Evolutionary conservation across 2,888 invertebrate species (phyloP).

Genomic region (Ophion costatus): DNA sequence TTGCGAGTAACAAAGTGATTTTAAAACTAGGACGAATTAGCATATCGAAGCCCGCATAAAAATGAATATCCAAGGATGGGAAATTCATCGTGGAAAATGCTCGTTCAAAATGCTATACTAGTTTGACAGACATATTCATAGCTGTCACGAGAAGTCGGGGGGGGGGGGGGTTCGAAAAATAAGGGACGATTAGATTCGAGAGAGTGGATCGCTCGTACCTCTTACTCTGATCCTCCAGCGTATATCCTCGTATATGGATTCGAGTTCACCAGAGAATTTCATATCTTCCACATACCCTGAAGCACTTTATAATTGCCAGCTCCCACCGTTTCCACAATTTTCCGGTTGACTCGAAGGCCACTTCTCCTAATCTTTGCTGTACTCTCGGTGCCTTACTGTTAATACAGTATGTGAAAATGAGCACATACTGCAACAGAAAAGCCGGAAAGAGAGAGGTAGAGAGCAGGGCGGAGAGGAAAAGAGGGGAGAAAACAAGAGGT

Average conservation of each 20-base stretch:
- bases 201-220: too few relatives aligned
- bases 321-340: constrained; percentile 39
- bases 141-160: too few relatives aligned
- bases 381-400: constrained; percentile 17
- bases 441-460: background rate
- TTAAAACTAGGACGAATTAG: too few relatives aligned
- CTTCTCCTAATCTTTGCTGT: constrained; percentile 39
- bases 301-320: constrained; percentile 59
- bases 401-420: background rate
- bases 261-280: constrained; percentile 37
- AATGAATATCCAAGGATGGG: too few relatives aligned
- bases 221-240: background rate
- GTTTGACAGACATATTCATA: too few relatives aligned
- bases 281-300: constrained; percentile 50
- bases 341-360: constrained; percentile 34
- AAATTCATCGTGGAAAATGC: too few relatives aligned
- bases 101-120: too few relatives aligned
- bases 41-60: too few relatives aligned
- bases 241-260: constrained; percentile 23
- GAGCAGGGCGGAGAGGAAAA: background rate
- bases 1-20: too few relatives aligned
- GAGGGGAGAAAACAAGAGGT: background rate
- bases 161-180: too few relatives aligned
- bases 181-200: too few relatives aligned
- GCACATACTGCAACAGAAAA: too few relatives aligned